These are phyloP conservation scores for Mixornis gularis DNA, from an alignment of 2,113 vertebrate genomes.

Conservation along the genomic window DNA sequence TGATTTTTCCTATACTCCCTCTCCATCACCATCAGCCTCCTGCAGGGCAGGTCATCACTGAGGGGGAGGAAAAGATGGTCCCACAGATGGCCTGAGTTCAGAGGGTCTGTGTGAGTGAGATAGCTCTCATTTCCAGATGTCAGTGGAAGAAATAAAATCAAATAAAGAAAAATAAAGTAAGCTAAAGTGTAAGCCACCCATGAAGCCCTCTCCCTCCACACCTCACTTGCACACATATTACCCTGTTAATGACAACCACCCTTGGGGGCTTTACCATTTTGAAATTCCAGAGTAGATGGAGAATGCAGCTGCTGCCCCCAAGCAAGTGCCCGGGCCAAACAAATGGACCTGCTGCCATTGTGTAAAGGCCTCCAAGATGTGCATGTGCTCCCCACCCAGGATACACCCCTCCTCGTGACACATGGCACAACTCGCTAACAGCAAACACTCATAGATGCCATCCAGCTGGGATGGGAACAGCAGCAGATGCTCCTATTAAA, in stretches of 20 bases:
- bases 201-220: neutral
- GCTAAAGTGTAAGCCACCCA: neutral
- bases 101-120: neutral
- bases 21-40: constrained; percentile 1
- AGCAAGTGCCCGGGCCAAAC: neutral
- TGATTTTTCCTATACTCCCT: neutral
- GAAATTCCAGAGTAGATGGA: constrained; percentile 18
- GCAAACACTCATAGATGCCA: neutral
- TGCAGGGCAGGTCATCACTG: neutral
- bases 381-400: neutral
- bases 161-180: neutral
- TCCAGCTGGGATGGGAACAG: constrained; percentile 42
- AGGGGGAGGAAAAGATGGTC: constrained; percentile 4
- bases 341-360: neutral
- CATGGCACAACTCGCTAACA: constrained; percentile 24
- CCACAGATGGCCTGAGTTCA: constrained; percentile 15
- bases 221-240: neutral
- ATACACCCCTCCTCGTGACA: neutral
- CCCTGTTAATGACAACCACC: neutral
- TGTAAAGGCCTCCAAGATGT: neutral
- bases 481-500: constrained; percentile 58
- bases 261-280: neutral
- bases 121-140: neutral
- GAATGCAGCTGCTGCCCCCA: constrained; percentile 18
- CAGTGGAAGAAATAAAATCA: neutral